Conservation (phyloP, 1,140 invertebrate genomes). For the Ceratina japonica region DNA sequence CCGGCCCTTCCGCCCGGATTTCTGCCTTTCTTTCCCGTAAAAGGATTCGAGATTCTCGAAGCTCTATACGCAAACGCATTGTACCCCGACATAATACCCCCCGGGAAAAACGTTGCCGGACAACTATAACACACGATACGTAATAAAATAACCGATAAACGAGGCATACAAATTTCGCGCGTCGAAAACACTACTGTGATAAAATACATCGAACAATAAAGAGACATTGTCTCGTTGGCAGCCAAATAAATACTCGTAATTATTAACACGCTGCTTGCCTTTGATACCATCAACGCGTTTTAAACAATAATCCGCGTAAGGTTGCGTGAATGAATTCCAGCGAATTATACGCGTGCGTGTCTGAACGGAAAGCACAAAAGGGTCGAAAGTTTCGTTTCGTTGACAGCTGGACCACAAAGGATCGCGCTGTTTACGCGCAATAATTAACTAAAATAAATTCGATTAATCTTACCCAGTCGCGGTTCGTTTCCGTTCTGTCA, state of each 20-base stretch:
- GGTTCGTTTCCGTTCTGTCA: not conserved
- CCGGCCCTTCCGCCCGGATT: not conserved
- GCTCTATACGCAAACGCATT: too few species aligned
- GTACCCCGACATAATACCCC: too few species aligned
- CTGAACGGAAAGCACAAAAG: not conserved
- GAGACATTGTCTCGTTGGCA: not conserved
- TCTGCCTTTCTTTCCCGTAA: not conserved
- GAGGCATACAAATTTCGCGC: too few species aligned
- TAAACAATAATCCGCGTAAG: conserved; percentile 13
- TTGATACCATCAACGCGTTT: not conserved
- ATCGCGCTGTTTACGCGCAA: conserved; percentile 18
- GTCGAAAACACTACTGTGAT: too few species aligned
- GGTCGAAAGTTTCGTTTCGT: conserved; percentile 8
- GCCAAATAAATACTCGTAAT: not conserved
- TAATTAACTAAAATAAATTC: conserved; percentile 41
- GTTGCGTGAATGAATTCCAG: conserved; percentile 23
- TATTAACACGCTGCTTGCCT: not conserved
- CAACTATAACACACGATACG: too few species aligned
- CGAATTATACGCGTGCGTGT: not conserved
- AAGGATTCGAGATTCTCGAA: not conserved
- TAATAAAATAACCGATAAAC: too few species aligned
- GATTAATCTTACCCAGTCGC: conserved; percentile 12
- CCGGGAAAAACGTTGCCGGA: too few species aligned
- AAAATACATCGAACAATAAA: too few species aligned
- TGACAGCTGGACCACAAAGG: not conserved